Base-by-base conservation (phyloP, 2,113 vertebrate species). In the Tyto alba region DNA sequence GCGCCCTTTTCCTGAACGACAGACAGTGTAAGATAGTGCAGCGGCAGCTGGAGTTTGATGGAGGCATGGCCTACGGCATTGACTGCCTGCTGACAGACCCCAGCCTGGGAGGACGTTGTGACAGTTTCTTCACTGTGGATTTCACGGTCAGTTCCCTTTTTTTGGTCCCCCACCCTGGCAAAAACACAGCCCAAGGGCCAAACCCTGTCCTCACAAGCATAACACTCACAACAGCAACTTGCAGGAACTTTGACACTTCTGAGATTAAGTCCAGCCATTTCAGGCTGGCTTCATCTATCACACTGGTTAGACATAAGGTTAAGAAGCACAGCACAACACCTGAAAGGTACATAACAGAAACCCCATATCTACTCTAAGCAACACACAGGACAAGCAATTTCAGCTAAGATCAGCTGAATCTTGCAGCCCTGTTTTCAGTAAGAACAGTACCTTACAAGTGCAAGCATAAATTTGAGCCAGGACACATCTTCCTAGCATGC, bases 1-100 rank as follows among this genome's bases (percentile, higher is more conserved):
- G 99, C 0, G 97, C 98, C 1, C 97, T 99, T 81, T 99, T 98
- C 75, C 94, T 99, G 32, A 99, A 99, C 0, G 92, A 97, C 3
- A 97, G 97, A 21, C 97, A 50, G 25, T 99, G 99, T 84, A 98
- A 95, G 53, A 98, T 99, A 26, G 79, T 98, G 50, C 98, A 99
- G 96, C 97, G 99, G 76, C 98, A 99, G 84, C 97, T 99, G 16
- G 27, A 97, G 36, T 99, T 99, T 7, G 98, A 97, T 1, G 93
- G 96, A 1, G 99, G 99, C 5, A 83, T 99, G 1, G 98, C 98
- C 56, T 99, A 99, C 0, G 99, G 99, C 30, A 99, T 99, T 23
- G 73, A 99, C 98, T 99, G 99, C 93, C 96, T 99, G 76, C 97
- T 99, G 95, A 97, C 90, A 4, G 98, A 99, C 53, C 98, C 99